Evolutionary conservation across 2,113 vertebrate species (phyloP).

Genomic region (Zosterops lateralis): DNA sequence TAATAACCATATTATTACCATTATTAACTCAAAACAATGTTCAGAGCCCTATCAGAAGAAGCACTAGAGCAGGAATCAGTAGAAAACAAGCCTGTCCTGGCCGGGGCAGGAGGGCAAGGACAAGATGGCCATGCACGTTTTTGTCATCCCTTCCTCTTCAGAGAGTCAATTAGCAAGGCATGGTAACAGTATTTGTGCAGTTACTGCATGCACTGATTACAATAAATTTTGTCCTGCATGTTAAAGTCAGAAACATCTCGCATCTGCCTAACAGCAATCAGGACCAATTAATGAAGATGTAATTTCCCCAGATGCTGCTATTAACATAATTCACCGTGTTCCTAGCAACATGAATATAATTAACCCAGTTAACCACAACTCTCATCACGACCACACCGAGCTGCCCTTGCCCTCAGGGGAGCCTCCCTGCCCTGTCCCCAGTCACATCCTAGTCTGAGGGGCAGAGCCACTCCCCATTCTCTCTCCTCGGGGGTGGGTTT

Average conservation of each 20-base stretch:
- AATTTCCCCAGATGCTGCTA: conserved; percentile 60
- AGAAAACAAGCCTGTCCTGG: not conserved
- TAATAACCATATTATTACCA: fast-evolving
- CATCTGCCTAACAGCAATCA: conserved; percentile 58
- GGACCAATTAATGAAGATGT: conserved; percentile 65
- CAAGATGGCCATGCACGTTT: not conserved
- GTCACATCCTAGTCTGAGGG: not conserved
- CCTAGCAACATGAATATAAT: conserved; percentile 41
- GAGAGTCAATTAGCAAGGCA: not conserved
- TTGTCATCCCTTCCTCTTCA: not conserved
- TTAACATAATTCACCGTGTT: conserved; percentile 52
- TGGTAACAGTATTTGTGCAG: not conserved
- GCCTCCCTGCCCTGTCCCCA: not conserved
- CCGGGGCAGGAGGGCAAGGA: not conserved
- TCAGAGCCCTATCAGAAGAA: not conserved
- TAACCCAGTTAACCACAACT: conserved; percentile 28
- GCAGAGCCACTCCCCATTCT: fast-evolving
- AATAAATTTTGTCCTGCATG: conserved; percentile 27
- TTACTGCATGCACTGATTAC: not conserved
- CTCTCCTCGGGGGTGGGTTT: not conserved
- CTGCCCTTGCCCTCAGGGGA: not conserved
- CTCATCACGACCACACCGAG: fast-evolving
- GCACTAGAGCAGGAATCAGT: not conserved
- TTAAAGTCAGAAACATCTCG: conserved; percentile 34
- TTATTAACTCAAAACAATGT: not conserved